phyloP scores from a whole-genome alignment of 2,113 vertebrate species.

The Carollia perspicillata region DNA sequence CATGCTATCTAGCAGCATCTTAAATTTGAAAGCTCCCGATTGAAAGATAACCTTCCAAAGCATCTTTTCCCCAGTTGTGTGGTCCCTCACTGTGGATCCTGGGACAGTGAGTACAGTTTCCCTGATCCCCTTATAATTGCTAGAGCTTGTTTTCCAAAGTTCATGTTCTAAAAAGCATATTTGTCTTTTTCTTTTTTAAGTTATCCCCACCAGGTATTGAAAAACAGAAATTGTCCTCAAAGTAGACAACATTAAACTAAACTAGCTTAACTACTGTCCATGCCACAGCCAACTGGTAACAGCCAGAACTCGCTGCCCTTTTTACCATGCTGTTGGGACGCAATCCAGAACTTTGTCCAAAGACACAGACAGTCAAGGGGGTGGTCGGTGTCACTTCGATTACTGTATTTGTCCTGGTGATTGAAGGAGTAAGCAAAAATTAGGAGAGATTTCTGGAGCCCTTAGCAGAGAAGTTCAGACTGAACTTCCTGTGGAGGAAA shows the following conservation, averaged over 20 bases:
- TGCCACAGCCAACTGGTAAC: not conserved
- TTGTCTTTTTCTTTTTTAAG: not conserved
- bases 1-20: not conserved
- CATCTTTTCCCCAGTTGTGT: not conserved
- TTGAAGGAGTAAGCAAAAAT: not conserved
- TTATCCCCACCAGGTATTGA: not conserved
- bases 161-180: not conserved
- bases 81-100: not conserved
- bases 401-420: not conserved
- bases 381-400: not conserved
- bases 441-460: not conserved
- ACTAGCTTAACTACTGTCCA: not conserved
- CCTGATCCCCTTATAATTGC: not conserved
- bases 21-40: not conserved
- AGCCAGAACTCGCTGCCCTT: not conserved
- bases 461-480: not conserved
- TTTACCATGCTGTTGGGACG: not conserved
- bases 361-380: not conserved
- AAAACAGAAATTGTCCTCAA: constrained; percentile 13
- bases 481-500: not conserved
- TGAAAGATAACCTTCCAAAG: not conserved
- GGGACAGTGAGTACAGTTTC: not conserved
- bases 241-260: not conserved
- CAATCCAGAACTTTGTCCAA: not conserved
- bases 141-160: not conserved